Conservation (phyloP, 2,113 vertebrate species). For the Chinchilla lanigera region DNA sequence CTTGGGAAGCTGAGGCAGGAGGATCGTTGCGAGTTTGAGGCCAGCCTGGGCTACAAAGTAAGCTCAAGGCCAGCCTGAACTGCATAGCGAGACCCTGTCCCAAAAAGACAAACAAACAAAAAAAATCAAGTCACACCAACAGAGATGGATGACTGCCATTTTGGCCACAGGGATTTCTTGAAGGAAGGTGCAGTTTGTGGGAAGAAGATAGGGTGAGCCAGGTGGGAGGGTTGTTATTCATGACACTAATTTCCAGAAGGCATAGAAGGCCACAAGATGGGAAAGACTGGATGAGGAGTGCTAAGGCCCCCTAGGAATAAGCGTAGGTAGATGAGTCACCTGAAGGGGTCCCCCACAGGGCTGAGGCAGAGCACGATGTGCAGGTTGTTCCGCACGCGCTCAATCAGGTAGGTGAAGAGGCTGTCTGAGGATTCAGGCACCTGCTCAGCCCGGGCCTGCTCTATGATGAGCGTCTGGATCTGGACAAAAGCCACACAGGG, state of each 20-base stretch:
- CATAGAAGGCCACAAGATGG: background rate
- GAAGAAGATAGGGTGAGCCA: rapidly evolving
- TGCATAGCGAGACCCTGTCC: too few species aligned
- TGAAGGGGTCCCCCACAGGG: constrained; percentile 92
- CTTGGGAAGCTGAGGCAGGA: too few species aligned
- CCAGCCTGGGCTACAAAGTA: too few species aligned
- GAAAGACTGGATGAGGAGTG: background rate
- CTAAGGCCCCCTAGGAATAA: background rate
- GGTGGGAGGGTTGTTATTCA: background rate
- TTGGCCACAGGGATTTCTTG: background rate
- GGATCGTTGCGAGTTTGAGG: too few species aligned
- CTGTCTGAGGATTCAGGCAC: constrained; percentile 88
- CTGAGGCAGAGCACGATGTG: constrained; percentile 93
- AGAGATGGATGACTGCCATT: background rate
- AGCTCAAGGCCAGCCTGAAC: too few species aligned
- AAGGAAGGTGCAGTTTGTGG: background rate
- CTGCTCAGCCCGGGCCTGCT: constrained; percentile 87
- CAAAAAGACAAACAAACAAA: too few species aligned
- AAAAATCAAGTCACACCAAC: background rate
- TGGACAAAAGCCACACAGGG: constrained; percentile 50
- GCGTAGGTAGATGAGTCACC: constrained; percentile 82
- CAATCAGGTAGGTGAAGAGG: constrained; percentile 91
- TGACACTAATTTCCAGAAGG: background rate
- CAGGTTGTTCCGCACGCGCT: constrained; percentile 92
- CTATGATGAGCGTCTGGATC: constrained; percentile 88